Evolutionary conservation across 1,140 invertebrate genomes (phyloP).

Genomic region (Ericerus pela): DNA sequence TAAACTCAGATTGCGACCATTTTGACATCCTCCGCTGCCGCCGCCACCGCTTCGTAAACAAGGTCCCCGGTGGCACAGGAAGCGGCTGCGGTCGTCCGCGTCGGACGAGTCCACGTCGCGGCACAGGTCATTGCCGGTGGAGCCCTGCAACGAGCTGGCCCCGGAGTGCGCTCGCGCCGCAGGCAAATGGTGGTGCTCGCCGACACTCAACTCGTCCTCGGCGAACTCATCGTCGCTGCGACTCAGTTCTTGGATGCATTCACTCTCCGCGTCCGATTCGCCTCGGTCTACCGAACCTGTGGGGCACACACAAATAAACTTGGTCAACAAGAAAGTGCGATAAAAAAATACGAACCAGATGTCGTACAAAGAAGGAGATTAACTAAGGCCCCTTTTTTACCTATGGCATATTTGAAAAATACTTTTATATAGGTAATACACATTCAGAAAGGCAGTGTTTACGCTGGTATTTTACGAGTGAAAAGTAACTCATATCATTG

Average conservation of each 20-base stretch:
- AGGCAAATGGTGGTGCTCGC: slow-evolving; percentile 34
- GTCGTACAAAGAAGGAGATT: too few species aligned
- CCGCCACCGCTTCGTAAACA: background rate
- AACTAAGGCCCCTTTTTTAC: too few species aligned
- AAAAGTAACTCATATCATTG: too few species aligned
- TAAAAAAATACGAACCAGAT: background rate
- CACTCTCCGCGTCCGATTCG: slow-evolving; percentile 40
- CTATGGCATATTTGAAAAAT: too few species aligned
- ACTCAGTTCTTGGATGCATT: slow-evolving; percentile 35
- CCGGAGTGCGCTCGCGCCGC: slow-evolving; percentile 21
- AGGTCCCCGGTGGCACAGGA: slow-evolving; percentile 4
- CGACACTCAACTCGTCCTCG: slow-evolving; percentile 45
- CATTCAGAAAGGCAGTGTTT: too few species aligned
- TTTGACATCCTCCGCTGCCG: too few species aligned
- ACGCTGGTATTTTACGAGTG: too few species aligned
- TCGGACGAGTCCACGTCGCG: slow-evolving; percentile 24
- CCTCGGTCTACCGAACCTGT: slow-evolving; percentile 29
- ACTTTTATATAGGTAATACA: too few species aligned
- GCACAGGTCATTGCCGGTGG: slow-evolving; percentile 22
- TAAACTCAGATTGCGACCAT: slow-evolving; percentile 20
- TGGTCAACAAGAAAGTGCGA: background rate
- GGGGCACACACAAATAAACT: slow-evolving; percentile 4
- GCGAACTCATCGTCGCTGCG: slow-evolving; percentile 51
- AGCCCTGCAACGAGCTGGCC: slow-evolving; percentile 21
- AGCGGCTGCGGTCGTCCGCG: slow-evolving; percentile 20